A percentile compares a stretch with the other conserved stretches of the same genome.
These are phyloP conservation scores for Lottia scabra DNA, from an alignment of 2,888 invertebrate genomes.

Conservation along the genomic window DNA sequence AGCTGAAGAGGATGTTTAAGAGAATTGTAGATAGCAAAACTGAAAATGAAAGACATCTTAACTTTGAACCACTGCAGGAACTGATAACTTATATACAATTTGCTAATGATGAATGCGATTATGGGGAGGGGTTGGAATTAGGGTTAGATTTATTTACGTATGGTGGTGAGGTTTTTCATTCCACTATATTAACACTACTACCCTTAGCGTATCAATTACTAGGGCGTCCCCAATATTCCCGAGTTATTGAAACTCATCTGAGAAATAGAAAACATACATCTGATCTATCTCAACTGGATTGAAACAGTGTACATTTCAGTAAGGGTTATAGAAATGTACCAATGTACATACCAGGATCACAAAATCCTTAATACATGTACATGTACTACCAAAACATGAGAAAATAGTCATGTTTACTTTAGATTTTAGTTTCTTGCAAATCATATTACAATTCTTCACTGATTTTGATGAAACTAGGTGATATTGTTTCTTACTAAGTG, in stretches of 20 bases:
- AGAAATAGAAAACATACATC: conserved; percentile 73
- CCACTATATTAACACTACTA: conserved; percentile 76
- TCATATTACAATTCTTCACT: too few relatives aligned
- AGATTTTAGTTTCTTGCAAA: too few relatives aligned
- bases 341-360: too few relatives aligned
- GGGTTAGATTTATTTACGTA: conserved; percentile 87
- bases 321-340: too few relatives aligned
- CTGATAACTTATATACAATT: conserved; percentile 86
- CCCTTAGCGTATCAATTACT: conserved; percentile 83
- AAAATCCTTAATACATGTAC: too few relatives aligned
- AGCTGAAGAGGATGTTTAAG: conserved; percentile 78
- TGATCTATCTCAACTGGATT: conserved; percentile 46
- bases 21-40: conserved; percentile 72
- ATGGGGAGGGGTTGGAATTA: conserved; percentile 90
- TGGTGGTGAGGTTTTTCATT: conserved; percentile 78
- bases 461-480: too few relatives aligned
- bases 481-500: too few relatives aligned
- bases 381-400: too few relatives aligned
- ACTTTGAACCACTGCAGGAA: conserved; percentile 81
- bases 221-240: conserved; percentile 78
- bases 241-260: conserved; percentile 83
- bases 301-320: too few relatives aligned
- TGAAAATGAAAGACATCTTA: conserved; percentile 74
- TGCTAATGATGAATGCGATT: conserved; percentile 95
- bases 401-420: too few relatives aligned